These are phyloP conservation scores for Aricia artaxerxes DNA, from an alignment of 2,888 invertebrate genomes.

Conservation along the genomic window DNA sequence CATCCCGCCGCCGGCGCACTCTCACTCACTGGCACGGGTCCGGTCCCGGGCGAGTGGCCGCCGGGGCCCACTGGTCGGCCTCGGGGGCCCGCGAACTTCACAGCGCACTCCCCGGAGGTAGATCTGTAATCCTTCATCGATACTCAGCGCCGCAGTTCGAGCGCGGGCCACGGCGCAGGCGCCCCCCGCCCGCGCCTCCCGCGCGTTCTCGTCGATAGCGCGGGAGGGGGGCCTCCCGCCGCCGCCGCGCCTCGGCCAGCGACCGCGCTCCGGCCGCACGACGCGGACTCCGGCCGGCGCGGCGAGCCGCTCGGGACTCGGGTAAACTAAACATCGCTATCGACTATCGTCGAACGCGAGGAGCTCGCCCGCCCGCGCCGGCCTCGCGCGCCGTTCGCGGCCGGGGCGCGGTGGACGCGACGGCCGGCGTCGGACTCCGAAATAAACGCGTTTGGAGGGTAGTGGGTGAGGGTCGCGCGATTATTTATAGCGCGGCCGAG, in stretches of 20 bases:
- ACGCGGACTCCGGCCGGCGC: not conserved
- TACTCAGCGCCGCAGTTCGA: slow-evolving; percentile 24
- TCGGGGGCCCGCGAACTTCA: slow-evolving; percentile 16
- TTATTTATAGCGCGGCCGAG: slow-evolving; percentile 64
- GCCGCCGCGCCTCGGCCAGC: not conserved
- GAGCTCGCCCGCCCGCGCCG: not conserved
- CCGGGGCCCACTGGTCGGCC: slow-evolving; percentile 21
- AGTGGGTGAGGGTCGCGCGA: slow-evolving; percentile 65
- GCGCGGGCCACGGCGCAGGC: slow-evolving; percentile 35
- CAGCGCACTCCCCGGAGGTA: not conserved
- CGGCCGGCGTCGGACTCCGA: slow-evolving; percentile 42
- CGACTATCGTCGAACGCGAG: not conserved
- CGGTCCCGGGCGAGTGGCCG: slow-evolving; percentile 11
- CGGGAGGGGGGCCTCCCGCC: not conserved
- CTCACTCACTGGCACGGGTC: slow-evolving; percentile 33
- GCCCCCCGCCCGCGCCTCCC: slow-evolving; percentile 26
- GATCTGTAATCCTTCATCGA: slow-evolving; percentile 27
- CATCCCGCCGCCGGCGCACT: slow-evolving; percentile 38
- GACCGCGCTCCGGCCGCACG: not conserved
- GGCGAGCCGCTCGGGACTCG: not conserved
- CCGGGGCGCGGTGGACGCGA: slow-evolving; percentile 36
- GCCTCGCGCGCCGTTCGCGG: slow-evolving; percentile 36
- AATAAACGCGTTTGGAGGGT: slow-evolving; percentile 59
- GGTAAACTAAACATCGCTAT: not conserved
- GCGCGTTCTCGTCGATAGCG: not conserved